phyloP scores from a whole-genome alignment of 1,140 invertebrate species.

The Adoxophyes honmai region DNA sequence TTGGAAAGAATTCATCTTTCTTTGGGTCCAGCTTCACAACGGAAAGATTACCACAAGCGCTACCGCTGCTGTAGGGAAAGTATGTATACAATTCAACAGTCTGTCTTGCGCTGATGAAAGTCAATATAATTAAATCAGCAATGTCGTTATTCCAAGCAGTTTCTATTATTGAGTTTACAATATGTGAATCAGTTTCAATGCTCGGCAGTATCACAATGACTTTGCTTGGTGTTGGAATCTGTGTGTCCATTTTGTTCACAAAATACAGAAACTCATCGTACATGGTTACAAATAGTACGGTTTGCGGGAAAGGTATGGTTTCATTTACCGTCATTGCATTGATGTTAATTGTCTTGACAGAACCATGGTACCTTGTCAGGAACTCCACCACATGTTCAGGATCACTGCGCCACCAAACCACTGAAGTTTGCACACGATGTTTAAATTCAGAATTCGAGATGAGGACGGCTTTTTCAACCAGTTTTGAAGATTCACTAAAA shows the following conservation, averaged over 20 bases:
- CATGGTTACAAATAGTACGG: constrained; percentile 32
- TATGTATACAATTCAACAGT: constrained; percentile 29
- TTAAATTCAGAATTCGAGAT: background rate
- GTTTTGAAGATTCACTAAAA: background rate
- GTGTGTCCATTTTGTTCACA: background rate
- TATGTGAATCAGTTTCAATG: background rate
- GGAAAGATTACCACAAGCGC: constrained; percentile 34
- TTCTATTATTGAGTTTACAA: background rate
- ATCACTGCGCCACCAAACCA: constrained; percentile 25
- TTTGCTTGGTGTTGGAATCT: background rate
- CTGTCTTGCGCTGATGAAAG: too few relatives aligned
- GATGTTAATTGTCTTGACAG: constrained; percentile 22
- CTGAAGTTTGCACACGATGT: constrained; percentile 16
- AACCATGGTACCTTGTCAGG: constrained; percentile 26
- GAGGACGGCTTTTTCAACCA: background rate
- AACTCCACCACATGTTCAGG: constrained; percentile 24
- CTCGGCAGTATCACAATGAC: background rate
- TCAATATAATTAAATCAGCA: background rate
- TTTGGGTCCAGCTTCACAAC: constrained; percentile 24
- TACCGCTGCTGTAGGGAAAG: constrained; percentile 34
- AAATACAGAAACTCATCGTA: background rate
- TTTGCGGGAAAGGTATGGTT: constrained; percentile 30
- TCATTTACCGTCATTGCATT: constrained; percentile 21
- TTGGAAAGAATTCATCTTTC: constrained; percentile 29
- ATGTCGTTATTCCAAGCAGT: constrained; percentile 3